phyloP scores from a whole-genome alignment of 64 coral and sea anemone species.

The Porites australiensis region DNA sequence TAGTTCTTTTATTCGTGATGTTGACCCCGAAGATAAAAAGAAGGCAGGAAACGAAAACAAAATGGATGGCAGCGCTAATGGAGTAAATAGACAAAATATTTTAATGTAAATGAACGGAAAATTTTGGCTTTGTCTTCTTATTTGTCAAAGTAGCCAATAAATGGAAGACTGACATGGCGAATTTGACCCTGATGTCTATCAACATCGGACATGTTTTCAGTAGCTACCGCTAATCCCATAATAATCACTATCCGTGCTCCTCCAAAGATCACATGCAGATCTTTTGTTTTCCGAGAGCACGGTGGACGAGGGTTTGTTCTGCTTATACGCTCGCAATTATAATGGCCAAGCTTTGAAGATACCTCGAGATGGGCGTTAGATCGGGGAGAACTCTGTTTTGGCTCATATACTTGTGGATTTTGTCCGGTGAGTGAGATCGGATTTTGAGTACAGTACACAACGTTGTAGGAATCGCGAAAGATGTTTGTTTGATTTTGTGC shows the following conservation, averaged over 20 bases:
- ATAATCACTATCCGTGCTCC: conserved; percentile 60
- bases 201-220: conserved; percentile 42
- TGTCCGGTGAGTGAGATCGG: conserved; percentile 74
- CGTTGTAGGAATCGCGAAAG: conserved; percentile 50
- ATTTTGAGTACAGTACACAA: conserved; percentile 3
- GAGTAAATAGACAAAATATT: conserved; percentile 86
- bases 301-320: conserved; percentile 46
- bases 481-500: conserved; percentile 99
- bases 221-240: conserved; percentile 82
- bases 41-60: conserved; percentile 11
- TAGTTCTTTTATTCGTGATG: conserved; percentile 9
- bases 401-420: conserved; percentile 77
- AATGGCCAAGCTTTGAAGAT: conserved; percentile 58
- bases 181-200: conserved; percentile 60
- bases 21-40: conserved; percentile 31
- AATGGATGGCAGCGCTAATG: conserved; percentile 75
- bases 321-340: conserved; percentile 25
- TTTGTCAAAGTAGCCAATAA: conserved; percentile 77
- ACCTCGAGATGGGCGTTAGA: conserved; percentile 39
- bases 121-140: conserved; percentile 76
- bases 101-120: conserved; percentile 88
- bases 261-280: conserved; percentile 72
- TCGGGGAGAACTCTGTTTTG: conserved; percentile 41
- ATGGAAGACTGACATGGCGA: conserved; percentile 3
- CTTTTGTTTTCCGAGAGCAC: conserved; percentile 62